phyloP scores from a whole-genome alignment of 1,140 invertebrate genomes.

The Drosophila saltans region DNA sequence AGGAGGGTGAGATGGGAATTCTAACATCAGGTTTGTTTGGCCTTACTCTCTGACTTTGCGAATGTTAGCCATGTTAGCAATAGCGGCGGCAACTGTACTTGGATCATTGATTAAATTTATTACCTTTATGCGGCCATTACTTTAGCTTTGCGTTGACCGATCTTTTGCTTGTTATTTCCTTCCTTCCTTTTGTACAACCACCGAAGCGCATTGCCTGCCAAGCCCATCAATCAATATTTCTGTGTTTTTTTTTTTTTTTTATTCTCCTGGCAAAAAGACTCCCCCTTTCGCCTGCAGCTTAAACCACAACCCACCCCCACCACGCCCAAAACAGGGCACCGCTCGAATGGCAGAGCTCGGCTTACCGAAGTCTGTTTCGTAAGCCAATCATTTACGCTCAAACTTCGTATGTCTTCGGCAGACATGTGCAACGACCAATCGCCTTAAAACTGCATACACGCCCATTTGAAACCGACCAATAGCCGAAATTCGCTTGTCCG shows the following conservation, averaged over 20 bases:
- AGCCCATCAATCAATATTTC: slow-evolving; percentile 68
- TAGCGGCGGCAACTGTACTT: slow-evolving; percentile 9
- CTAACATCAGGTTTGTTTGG: slow-evolving; percentile 10
- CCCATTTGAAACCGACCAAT: slow-evolving; percentile 37
- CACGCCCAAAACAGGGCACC: slow-evolving; percentile 20
- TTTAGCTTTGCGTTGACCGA: background rate
- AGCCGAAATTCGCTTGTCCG: background rate
- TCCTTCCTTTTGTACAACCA: slow-evolving; percentile 31
- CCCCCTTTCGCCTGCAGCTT: slow-evolving; percentile 32
- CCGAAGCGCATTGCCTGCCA: slow-evolving; percentile 3
- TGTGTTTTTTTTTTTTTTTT: background rate
- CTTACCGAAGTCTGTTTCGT: slow-evolving; percentile 16
- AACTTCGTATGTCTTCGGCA: slow-evolving; percentile 38
- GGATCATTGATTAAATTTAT: background rate
- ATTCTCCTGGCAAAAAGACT: slow-evolving; percentile 22
- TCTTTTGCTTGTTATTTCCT: background rate
- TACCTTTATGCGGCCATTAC: background rate
- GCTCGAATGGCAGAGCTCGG: slow-evolving; percentile 27
- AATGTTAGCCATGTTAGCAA: background rate
- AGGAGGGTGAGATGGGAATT: slow-evolving; percentile 9
- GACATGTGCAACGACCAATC: slow-evolving; percentile 17
- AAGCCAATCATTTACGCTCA: slow-evolving; percentile 11
- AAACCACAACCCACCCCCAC: slow-evolving; percentile 36
- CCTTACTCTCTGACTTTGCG: slow-evolving; percentile 3
- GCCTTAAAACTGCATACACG: background rate